Base-by-base conservation (phyloP, 2,888 invertebrate genomes). In the Rhogogaster chlorosoma region DNA sequence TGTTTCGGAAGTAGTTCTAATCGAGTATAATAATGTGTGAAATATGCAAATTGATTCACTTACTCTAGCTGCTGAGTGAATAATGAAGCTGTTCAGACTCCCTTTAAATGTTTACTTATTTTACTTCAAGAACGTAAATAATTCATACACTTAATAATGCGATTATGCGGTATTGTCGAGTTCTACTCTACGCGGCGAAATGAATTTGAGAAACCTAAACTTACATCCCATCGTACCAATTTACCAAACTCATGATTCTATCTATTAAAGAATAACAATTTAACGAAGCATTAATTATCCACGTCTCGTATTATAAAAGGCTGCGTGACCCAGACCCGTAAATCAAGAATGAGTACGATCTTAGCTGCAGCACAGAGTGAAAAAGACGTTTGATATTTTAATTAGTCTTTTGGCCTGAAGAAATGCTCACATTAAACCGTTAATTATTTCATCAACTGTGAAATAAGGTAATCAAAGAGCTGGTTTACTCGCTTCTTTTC, bases 371-470 rank as follows among this genome's bases (percentile, higher is more conserved):
- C 18, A 57, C 10, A 12, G 18, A 49, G 77, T 49, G n/a, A 61
- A 80, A 80, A 61, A 26, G 61, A 57, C 61, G 57, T 36, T 80
- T 80, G 38, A 80, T 80, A 61, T 80, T 80, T 61, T 80, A 80
- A 61, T 57, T 61, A 38, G 61, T 22, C 1, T 61, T 80, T 61
- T 15, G n/a, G 1, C 38, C 6, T 61, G 2, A 57, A 80, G 36
- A 80, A 80, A 80, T 61, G 80, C 38, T 57, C 45, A 38, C 22
- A 22, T 80, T 18, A 36, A 57, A 80, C 15, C 61, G 53, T 77
- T 77, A 18, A 61, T 61, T 57, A 38, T 61, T 80, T 61, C 36
- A n/a, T 80, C 57, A 4, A 53, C 38, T 77, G 49, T 77, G 53
- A 32, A 77, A 53, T 77, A 53, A 77, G 32, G 53, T 77, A 29